phyloP scores from a whole-genome alignment of 2,113 vertebrate genomes.

The Nothoprocta perdicaria region DNA sequence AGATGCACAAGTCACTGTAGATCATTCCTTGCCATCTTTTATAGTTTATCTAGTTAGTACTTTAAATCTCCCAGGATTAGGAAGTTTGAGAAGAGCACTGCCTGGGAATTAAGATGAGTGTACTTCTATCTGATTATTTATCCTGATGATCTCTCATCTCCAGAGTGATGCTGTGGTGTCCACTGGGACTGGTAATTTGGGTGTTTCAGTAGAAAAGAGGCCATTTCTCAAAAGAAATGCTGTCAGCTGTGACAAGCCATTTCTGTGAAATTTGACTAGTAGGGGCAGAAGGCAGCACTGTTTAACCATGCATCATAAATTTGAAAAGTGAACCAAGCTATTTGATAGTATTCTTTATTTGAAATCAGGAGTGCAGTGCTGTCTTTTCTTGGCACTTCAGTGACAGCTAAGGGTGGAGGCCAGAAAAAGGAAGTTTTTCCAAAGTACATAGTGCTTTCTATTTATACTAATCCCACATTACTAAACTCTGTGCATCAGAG shows the following conservation, averaged over 20 bases:
- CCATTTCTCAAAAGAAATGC: constrained; percentile 63
- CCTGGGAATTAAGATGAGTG: constrained; percentile 71
- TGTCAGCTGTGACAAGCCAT: constrained; percentile 58
- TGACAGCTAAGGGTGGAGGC: neutral
- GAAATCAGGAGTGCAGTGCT: neutral
- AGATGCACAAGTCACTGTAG: constrained; percentile 76
- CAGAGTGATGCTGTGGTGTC: constrained; percentile 30
- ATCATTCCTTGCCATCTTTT: constrained; percentile 72
- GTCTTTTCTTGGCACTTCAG: neutral
- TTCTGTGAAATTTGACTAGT: constrained; percentile 49
- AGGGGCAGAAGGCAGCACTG: constrained; percentile 4
- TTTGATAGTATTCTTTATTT: constrained; percentile 9
- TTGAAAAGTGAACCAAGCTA: constrained; percentile 62
- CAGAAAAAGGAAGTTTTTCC: neutral
- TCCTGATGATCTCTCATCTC: constrained; percentile 60
- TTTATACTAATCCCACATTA: neutral
- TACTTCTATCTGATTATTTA: constrained; percentile 61
- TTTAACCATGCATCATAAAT: constrained; percentile 14
- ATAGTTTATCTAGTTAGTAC: constrained; percentile 75
- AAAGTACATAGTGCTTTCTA: neutral
- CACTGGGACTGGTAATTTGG: constrained; percentile 62
- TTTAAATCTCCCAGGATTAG: constrained; percentile 62
- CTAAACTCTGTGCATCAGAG: neutral
- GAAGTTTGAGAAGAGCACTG: constrained; percentile 67
- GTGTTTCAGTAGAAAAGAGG: constrained; percentile 62